Evolutionary conservation across 2,888 invertebrate species (phyloP).

Genomic region (Drosophila prostipennis): DNA sequence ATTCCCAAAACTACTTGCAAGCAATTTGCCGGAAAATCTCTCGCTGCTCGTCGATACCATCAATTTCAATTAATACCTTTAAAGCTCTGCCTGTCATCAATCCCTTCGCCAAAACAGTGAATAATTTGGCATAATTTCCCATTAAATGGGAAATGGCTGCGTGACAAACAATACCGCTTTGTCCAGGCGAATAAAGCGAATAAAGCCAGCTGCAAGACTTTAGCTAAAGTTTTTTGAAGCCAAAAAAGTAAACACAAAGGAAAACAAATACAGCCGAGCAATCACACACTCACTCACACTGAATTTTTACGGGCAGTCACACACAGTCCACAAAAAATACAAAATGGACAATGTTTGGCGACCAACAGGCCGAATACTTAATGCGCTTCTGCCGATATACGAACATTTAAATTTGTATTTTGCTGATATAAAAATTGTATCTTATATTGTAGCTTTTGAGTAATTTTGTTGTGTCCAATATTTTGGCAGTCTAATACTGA

Average conservation of each 20-base stretch:
- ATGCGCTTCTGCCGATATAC: slow-evolving; percentile 4
- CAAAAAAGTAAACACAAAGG: slow-evolving; percentile 53
- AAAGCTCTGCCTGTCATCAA: slow-evolving; percentile 23
- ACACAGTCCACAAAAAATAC: slow-evolving; percentile 51
- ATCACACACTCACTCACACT: slow-evolving; percentile 40
- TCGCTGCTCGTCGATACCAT: neutral
- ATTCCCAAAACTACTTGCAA: slow-evolving; percentile 71
- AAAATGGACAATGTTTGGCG: slow-evolving; percentile 33
- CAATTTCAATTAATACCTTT: slow-evolving; percentile 61
- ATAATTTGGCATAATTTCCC: slow-evolving; percentile 62
- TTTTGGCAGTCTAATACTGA: too few species aligned
- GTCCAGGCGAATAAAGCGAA: slow-evolving; percentile 30
- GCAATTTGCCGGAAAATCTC: slow-evolving; percentile 63
- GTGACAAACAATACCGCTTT: slow-evolving; percentile 57
- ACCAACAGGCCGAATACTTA: slow-evolving; percentile 11
- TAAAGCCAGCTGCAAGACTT: slow-evolving; percentile 54
- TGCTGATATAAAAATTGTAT: too few species aligned
- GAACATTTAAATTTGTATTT: too few species aligned
- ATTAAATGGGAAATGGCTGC: slow-evolving; percentile 21
- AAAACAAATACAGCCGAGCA: slow-evolving; percentile 35
- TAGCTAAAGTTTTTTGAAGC: slow-evolving; percentile 52
- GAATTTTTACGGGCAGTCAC: slow-evolving; percentile 55
- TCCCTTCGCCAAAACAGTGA: slow-evolving; percentile 36
- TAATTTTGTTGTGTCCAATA: too few species aligned
- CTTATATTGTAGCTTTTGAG: too few species aligned